Conservation (phyloP, 2,113 vertebrate genomes). For the Hoplias malabaricus region DNA sequence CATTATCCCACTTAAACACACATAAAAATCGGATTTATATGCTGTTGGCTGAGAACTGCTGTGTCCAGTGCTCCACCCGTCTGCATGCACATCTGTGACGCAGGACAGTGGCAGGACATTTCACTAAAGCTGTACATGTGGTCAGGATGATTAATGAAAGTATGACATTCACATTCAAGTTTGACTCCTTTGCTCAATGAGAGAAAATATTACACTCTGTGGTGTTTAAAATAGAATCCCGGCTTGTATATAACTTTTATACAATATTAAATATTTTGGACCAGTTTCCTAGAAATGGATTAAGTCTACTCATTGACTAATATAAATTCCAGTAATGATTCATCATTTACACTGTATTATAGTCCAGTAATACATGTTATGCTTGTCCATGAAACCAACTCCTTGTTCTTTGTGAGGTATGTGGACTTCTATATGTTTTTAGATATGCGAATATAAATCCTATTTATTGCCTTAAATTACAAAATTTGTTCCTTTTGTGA, state of each 20-base stretch:
- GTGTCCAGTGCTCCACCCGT: slow-evolving; percentile 4
- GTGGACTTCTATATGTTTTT: too few relatives aligned
- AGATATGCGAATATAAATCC: too few relatives aligned
- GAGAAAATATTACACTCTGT: not conserved
- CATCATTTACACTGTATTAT: too few relatives aligned
- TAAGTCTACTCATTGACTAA: too few relatives aligned
- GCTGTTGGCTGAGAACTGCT: slow-evolving; percentile 1
- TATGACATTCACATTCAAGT: not conserved
- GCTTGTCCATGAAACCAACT: too few relatives aligned
- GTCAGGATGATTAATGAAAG: slow-evolving; percentile 13
- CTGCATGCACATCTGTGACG: slow-evolving; percentile 9
- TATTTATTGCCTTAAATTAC: too few relatives aligned
- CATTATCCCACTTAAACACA: slow-evolving; percentile 10
- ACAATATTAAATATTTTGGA: not conserved
- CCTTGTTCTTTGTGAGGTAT: too few relatives aligned
- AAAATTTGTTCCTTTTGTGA: too few relatives aligned
- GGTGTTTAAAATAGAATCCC: not conserved
- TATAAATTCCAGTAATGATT: too few relatives aligned
- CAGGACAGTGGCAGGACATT: not conserved
- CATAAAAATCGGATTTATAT: slow-evolving; percentile 18
- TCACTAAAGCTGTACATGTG: not conserved
- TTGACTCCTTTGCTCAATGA: not conserved
- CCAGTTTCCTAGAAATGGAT: too few relatives aligned
- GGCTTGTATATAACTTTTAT: not conserved
- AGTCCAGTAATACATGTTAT: too few relatives aligned